These are phyloP conservation scores for Drosophila tanythrix DNA, from an alignment of 2,888 invertebrate species.

Conservation along the genomic window DNA sequence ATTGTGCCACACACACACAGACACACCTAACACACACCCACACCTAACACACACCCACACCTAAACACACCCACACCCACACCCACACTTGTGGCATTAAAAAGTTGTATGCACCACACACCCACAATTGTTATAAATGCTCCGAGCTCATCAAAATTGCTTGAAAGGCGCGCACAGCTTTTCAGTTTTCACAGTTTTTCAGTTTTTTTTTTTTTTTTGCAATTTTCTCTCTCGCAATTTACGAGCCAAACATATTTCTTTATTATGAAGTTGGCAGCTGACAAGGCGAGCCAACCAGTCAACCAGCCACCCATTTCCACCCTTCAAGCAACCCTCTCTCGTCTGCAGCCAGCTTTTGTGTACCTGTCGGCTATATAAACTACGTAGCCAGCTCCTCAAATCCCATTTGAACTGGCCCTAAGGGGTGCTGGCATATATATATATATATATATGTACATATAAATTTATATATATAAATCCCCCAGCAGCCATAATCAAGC, in stretches of 20 bases:
- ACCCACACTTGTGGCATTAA: conserved; percentile 12
- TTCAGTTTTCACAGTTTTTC: not conserved
- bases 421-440: not conserved
- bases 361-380: conserved; percentile 46
- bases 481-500: conserved; percentile 62
- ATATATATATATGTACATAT: not conserved
- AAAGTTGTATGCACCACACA: conserved; percentile 1
- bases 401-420: conserved; percentile 25
- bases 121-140: conserved; percentile 18
- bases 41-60: not conserved
- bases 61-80: not conserved
- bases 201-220: not conserved
- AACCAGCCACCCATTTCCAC: conserved; percentile 2
- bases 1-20: not conserved
- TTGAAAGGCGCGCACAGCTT: conserved; percentile 7
- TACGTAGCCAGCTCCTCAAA: conserved; percentile 34
- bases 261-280: conserved; percentile 49
- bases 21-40: not conserved
- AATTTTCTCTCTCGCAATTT: conserved; percentile 28
- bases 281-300: not conserved
- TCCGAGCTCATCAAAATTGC: conserved; percentile 12
- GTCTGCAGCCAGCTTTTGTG: conserved; percentile 3
- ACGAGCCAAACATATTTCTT: conserved; percentile 57
- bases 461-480: conserved; percentile 34
- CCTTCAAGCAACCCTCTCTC: not conserved